Evolutionary conservation across 2,113 vertebrate genomes (phyloP).

Genomic region (Mormoops blainvillei): DNA sequence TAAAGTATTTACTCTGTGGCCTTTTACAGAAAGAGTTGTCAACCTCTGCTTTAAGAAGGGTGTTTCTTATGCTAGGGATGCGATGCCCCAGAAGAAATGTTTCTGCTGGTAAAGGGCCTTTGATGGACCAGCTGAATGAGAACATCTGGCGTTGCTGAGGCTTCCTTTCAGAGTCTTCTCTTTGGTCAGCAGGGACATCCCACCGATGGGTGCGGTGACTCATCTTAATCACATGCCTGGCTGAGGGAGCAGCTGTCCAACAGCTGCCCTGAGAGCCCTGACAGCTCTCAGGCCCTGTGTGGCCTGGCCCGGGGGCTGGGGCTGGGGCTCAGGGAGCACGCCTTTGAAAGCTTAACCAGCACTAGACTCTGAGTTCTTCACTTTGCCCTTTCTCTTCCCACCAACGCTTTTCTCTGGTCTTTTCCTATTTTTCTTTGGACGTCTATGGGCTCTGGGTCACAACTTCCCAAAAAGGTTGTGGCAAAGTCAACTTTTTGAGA

Average conservation of each 20-base stretch:
- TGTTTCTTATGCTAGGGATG: not conserved
- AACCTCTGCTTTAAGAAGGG: not conserved
- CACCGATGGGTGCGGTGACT: not conserved
- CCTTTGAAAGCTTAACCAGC: not conserved
- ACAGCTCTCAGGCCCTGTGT: not conserved
- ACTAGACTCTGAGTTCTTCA: not conserved
- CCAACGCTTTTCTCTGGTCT: not conserved
- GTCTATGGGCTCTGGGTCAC: not conserved
- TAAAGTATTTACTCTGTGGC: not conserved
- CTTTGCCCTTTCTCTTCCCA: not conserved
- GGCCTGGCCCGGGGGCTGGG: not conserved
- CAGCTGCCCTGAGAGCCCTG: not conserved
- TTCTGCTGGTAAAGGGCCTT: not conserved
- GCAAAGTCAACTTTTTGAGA: not conserved
- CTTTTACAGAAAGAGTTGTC: not conserved
- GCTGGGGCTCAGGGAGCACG: not conserved
- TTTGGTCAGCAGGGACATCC: not conserved
- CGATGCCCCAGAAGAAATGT: not conserved
- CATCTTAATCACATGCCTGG: not conserved
- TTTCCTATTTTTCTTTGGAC: not conserved
- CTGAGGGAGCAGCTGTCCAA: rapidly evolving
- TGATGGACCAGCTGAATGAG: too few relatives aligned
- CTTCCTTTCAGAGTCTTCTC: not conserved
- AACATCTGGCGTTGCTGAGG: not conserved
- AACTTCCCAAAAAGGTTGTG: not conserved